Conservation (phyloP, 2,888 invertebrate species). For the Holacanthella duospinosa region DNA sequence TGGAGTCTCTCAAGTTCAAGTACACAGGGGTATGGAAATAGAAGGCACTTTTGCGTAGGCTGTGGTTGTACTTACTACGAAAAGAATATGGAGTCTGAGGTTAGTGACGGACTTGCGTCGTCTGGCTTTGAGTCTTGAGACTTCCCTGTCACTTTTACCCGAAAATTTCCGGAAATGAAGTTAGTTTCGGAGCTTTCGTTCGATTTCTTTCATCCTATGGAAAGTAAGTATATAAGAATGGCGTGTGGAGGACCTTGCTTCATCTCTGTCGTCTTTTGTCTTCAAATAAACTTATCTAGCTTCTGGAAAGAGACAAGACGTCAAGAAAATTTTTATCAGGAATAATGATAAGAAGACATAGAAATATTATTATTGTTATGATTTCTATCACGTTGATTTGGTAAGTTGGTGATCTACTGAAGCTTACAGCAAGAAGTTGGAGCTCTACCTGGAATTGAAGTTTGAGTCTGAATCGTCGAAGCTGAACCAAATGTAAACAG, state of each 20-base stretch:
- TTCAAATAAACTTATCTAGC: neutral
- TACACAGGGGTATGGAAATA: too few species aligned
- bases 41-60: too few species aligned
- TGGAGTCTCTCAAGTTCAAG: neutral
- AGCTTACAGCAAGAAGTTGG: too few species aligned
- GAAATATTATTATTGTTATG: neutral
- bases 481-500: neutral
- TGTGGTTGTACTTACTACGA: neutral
- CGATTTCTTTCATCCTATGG: neutral
- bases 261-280: neutral
- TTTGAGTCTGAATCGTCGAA: neutral
- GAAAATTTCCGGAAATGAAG: neutral
- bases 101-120: slow-evolving; percentile 6
- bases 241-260: too few species aligned
- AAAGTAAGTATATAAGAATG: too few species aligned
- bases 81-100: slow-evolving; percentile 12
- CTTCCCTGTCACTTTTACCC: neutral
- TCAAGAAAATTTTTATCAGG: neutral
- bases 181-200: neutral
- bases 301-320: neutral
- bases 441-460: neutral
- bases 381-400: too few species aligned
- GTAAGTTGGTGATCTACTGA: too few species aligned
- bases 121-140: neutral
- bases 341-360: neutral